Percentiles rank a stretch among this genome's conserved stretches.
These are phyloP conservation scores for Euura lappo DNA, from an alignment of 1,140 invertebrate genomes.

Conservation along the genomic window DNA sequence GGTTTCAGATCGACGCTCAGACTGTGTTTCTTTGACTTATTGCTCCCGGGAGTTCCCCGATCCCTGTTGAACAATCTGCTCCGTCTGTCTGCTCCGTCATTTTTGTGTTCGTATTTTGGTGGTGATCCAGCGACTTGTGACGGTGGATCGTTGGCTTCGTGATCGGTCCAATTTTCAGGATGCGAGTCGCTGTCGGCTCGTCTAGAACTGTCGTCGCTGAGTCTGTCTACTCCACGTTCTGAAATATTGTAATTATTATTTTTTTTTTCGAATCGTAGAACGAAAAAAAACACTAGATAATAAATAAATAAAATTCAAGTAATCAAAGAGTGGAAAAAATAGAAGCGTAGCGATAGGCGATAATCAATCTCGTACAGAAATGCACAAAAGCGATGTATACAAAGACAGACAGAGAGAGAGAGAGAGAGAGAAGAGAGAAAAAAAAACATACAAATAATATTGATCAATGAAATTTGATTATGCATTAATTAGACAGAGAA, in stretches of 20 bases:
- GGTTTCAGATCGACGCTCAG: slow-evolving; percentile 62
- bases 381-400: too few species aligned
- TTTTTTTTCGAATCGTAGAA: too few species aligned
- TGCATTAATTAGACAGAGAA: too few species aligned
- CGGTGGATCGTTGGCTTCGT: slow-evolving; percentile 64
- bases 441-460: neutral
- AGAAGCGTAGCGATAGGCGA: neutral
- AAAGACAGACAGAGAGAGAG: too few species aligned
- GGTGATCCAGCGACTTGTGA: slow-evolving; percentile 56
- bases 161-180: slow-evolving; percentile 66
- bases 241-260: slow-evolving; percentile 36
- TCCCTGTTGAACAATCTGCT: slow-evolving; percentile 53
- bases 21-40: slow-evolving; percentile 78
- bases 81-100: slow-evolving; percentile 42
- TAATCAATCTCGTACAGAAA: too few species aligned
- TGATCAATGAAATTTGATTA: too few species aligned
- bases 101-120: slow-evolving; percentile 43
- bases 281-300: too few species aligned
- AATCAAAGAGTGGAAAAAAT: neutral
- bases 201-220: slow-evolving; percentile 69
- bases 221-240: slow-evolving; percentile 62
- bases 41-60: slow-evolving; percentile 62
- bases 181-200: slow-evolving; percentile 70
- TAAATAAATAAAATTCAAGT: too few species aligned
- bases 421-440: too few species aligned